Base-by-base conservation (phyloP, 2,888 invertebrate genomes). In the Philaethria dido region DNA sequence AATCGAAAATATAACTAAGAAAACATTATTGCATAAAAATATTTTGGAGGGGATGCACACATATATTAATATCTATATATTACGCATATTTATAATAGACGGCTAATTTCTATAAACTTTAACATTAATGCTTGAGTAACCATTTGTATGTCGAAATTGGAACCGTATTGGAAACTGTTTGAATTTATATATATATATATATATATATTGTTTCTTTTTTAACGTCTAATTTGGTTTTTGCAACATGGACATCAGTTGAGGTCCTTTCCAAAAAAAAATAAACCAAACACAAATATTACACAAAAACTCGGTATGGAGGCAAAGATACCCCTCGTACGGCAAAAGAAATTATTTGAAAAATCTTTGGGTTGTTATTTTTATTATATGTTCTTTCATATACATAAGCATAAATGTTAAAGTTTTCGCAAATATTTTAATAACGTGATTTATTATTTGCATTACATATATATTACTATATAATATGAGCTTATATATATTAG, bases 401-500 rank as follows among this genome's bases (percentile, higher is more conserved):
- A 16, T 16, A 29, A 11, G 29, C 29, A 29, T 52, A 29, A 52
- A 52, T 29, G 50, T 29, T 52, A 52, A 52, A 52, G 50, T 52
- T 52, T 4, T 11, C 2, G 1, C 11, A 52, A 39, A 16, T n/a
- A 52, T 25, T 25, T n/a, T 42, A 42, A 25, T 14, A 18, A n/a
- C n/a, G 9, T 22, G 20, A 55, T 39, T 39, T 39, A 36, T 18
- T 39, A n/a, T 20, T 55, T 6, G 9, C 36, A 52, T 29, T 16
- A 11, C 16, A 16, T 11, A 52, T 52, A 52, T 33, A 33, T 25
- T 39, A 36, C 36, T 18, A 29, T 29, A 16, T 42, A 47, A 60
- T 39, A 54, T 68, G 64, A 64, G 60, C 54, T 68, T 68, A 60
- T 50, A 50, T 59, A 36, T 50, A 42, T 48, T 68, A 68, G 64